A percentile compares a stretch with the other conserved stretches of the same genome.
Evolutionary conservation across 1,140 invertebrate genomes (phyloP).

Genomic region (Halictus rubicundus): DNA sequence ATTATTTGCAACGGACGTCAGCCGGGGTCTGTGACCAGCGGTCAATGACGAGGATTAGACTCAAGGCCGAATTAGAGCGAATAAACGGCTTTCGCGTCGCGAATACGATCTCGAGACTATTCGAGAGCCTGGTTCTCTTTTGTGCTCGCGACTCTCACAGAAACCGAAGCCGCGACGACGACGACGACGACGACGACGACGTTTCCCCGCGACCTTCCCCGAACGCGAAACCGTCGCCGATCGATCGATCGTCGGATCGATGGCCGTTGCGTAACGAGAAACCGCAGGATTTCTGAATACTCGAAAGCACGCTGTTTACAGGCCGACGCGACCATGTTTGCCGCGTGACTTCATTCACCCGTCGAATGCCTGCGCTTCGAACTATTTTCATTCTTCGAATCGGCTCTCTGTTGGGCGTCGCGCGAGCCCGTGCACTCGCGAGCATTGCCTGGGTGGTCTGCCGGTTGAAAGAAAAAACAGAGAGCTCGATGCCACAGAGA

Average conservation of each 20-base stretch:
- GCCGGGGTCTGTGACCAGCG: constrained; percentile 71
- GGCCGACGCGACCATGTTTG: constrained; percentile 38
- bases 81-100: not conserved
- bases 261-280: constrained; percentile 33
- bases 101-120: not conserved
- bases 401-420: constrained; percentile 4
- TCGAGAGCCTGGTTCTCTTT: too few species aligned
- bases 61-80: constrained; percentile 76
- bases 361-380: constrained; percentile 21
- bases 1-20: constrained; percentile 55
- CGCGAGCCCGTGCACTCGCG: not conserved
- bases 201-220: not conserved
- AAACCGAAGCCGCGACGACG: too few species aligned
- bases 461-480: too few species aligned
- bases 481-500: not conserved
- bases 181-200: not conserved
- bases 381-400: constrained; percentile 54
- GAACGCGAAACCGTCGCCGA: constrained; percentile 1
- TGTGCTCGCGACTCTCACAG: too few species aligned
- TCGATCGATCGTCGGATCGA: constrained; percentile 21
- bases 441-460: constrained; percentile 30
- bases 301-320: constrained; percentile 46
- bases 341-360: constrained; percentile 47
- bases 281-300: constrained; percentile 49
- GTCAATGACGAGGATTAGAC: constrained; percentile 72